Conservation (phyloP, 2,888 invertebrate species). For the Lypha dubia region DNA sequence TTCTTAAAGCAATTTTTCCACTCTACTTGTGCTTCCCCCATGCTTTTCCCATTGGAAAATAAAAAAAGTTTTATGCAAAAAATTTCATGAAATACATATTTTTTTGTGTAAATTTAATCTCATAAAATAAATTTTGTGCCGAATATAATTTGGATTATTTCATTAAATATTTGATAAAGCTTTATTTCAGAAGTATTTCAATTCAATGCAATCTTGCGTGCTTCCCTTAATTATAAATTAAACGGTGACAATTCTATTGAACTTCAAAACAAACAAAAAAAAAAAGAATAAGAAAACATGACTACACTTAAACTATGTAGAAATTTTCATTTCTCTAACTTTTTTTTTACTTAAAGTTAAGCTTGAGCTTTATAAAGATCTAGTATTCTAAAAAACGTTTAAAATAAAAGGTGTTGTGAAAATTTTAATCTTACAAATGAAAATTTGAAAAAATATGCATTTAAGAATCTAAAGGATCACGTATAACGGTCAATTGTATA, state of each 20-base stretch:
- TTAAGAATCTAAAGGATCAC: conserved; percentile 76
- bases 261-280: too few relatives aligned
- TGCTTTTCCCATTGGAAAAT: too few relatives aligned
- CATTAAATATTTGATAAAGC: conserved; percentile 7
- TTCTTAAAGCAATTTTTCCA: too few relatives aligned
- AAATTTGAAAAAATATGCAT: not conserved
- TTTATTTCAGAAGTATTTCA: not conserved
- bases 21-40: too few relatives aligned
- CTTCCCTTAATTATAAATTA: conserved; percentile 54
- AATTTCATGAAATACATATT: too few relatives aligned
- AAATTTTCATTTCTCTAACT: not conserved
- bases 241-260: conserved; percentile 53
- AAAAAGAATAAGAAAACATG: too few relatives aligned
- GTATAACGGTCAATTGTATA: conserved; percentile 79
- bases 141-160: not conserved
- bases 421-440: not conserved
- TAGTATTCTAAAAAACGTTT: conserved; percentile 30
- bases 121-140: too few relatives aligned
- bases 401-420: conserved; percentile 24
- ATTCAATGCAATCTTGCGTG: conserved; percentile 53
- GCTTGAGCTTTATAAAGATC: conserved; percentile 16
- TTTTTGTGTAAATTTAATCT: too few relatives aligned
- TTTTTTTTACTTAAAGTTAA: conserved; percentile 52
- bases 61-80: too few relatives aligned
- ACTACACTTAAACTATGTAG: not conserved